Evolutionary conservation across 2,888 invertebrate species (phyloP), one percentile per base, ranked within the genome.

Genomic region (Agrochola macilenta): DNA sequence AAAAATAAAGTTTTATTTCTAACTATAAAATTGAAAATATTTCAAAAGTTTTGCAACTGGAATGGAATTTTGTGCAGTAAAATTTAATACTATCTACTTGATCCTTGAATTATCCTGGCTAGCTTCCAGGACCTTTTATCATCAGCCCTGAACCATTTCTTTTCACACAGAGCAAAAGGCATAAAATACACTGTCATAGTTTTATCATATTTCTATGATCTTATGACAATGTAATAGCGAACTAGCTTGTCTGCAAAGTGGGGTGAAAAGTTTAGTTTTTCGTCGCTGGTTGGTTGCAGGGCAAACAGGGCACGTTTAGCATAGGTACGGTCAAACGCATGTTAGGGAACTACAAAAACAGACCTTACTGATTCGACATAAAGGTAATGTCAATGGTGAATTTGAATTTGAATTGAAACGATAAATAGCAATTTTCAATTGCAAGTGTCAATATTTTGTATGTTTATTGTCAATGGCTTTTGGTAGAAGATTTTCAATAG

Each of bases 11-110:
- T 69, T 85, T 81, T 81, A 85, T 61, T 54, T 61, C 23, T 2
- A 23, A 65, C 75, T 14, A 58, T 75, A 85, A 85, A 75, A 82
- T 65, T 65, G 23, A 82, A 85, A 72, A 82, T 82, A 75, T 74
- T 68, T 64, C 8, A 12, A 57, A 82, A 85, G 71, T 82, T 12
- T 76, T 72, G 43, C 68, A 76, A 69, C 81, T 61, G 5, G 1
- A 80, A 73, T 79, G 63, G 54, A 39, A 60, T 58, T 58, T 39
- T 58, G 30, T n/a, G 68, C 60, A 64, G 52, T 84, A 60, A 73
- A 61, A 81, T 81, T 85, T 66, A 71, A 43, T n/a, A 52, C 17
- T 43, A 60, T 54, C 35, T 49, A 20, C 23, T 68, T 49, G 2
- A 49, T 84, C 35, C 63, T 70, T 7, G 23, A 58, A 57, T 65